Conservation (phyloP, 2,888 invertebrate genomes). For the Plebejus melissa region DNA sequence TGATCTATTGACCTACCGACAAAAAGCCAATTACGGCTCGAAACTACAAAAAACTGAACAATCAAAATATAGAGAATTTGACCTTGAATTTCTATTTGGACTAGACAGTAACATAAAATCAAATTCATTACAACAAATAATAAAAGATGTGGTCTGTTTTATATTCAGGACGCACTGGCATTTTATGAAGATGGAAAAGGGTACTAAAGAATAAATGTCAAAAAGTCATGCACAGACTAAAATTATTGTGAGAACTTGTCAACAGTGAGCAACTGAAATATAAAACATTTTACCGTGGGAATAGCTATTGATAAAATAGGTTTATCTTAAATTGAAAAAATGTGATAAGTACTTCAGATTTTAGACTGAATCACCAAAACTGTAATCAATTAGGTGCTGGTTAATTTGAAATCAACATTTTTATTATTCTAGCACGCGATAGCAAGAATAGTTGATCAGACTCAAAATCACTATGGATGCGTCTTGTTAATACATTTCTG, state of each 20-base stretch:
- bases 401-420: no score
- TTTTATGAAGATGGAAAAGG: slow-evolving; percentile 25
- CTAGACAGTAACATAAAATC: slow-evolving; percentile 17
- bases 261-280: neutral
- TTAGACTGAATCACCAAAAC: no score
- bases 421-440: no score
- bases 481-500: neutral
- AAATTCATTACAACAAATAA: slow-evolving; percentile 19
- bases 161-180: slow-evolving; percentile 8
- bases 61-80: neutral
- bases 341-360: no score
- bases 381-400: no score
- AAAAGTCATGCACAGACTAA: neutral
- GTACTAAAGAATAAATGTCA: slow-evolving; percentile 22
- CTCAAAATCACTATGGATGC: neutral
- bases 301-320: neutral
- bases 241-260: slow-evolving; percentile 15
- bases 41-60: neutral
- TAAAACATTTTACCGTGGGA: neutral
- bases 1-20: neutral
- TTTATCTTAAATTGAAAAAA: neutral
- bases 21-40: neutral
- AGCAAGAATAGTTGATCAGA: no score
- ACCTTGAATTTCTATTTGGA: neutral
- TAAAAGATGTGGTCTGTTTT: slow-evolving; percentile 12